phyloP scores from a whole-genome alignment of 2,113 vertebrate genomes.

The Myanophis thanlyinensis region DNA sequence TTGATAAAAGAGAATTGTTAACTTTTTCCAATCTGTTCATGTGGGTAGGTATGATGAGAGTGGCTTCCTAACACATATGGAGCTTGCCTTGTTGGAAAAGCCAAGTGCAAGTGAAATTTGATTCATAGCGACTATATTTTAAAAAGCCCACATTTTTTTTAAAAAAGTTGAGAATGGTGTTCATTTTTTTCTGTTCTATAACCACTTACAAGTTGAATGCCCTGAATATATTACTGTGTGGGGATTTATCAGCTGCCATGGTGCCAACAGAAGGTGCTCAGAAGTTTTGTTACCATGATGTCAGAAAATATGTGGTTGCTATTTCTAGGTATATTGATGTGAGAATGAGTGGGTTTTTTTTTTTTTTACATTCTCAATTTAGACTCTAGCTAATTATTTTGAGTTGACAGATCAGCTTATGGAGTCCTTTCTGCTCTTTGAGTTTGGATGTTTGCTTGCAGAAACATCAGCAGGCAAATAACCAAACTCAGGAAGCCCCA shows the following conservation, averaged over 20 bases:
- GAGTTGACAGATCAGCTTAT: neutral
- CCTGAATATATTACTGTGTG: slow-evolving; percentile 38
- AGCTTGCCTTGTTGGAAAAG: neutral
- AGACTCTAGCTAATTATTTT: slow-evolving; percentile 3
- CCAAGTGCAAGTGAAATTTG: neutral
- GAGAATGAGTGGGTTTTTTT: slow-evolving; percentile 38
- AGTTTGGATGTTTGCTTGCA: neutral
- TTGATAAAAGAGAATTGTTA: neutral
- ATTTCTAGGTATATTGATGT: slow-evolving; percentile 58
- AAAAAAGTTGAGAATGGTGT: neutral
- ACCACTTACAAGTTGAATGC: neutral
- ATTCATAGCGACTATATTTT: neutral
- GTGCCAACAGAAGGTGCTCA: slow-evolving; percentile 53
- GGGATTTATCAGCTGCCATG: slow-evolving; percentile 42
- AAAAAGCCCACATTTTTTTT: neutral
- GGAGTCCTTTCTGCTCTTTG: neutral
- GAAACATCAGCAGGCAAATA: neutral
- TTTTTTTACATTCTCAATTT: slow-evolving; percentile 10
- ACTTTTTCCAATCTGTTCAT: neutral
- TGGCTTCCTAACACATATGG: neutral
- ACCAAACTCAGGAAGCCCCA: neutral
- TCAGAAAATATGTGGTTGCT: slow-evolving; percentile 35
- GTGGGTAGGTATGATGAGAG: neutral
- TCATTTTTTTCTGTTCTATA: neutral
- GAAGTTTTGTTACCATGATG: slow-evolving; percentile 33